Evolutionary conservation across 1,140 invertebrate genomes (phyloP), one percentile per base, ranked within the genome.

Genomic region (Neodiprion fabricii): DNA sequence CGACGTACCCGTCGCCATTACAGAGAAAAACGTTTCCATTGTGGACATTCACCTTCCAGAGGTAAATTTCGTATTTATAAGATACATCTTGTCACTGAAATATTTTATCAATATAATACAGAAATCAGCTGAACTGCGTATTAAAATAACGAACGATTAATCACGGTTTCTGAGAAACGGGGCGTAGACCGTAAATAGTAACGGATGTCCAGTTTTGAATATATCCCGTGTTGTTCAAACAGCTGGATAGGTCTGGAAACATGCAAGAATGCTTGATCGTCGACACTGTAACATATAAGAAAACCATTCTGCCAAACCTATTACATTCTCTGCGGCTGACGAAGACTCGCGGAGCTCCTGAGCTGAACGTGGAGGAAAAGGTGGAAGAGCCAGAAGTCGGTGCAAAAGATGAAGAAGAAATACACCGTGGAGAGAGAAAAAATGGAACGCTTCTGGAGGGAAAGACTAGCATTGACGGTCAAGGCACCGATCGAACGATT

Each of bases 1-100:
- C 49, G 70, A 77, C 12, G 68, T 84, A 11, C 84, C 84, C 49
- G 71, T 49, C 17, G 12, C 67, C 8, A 40, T 23, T 21, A 67
- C 28, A 5, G 53, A 17, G 5, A 61, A 17, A 17, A 61, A 61
- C 53, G 53, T 14, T 61, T 61, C 53, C n/a, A 14, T 61, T 61
- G 11, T 61, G 0, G 4, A 61, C 53, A 61, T 61, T 61, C 4
- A 12, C 4, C 11, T 14, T 61, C n/a, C 53, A 17, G n/a, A 61
- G n/a, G 53, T 61, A 61, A 61, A 17, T 17, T 61, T 61, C 53
- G 9, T 61, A 17, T 7, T 17, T 61, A 17, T 14, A 61, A 61
- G 4, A 14, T 12, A 61, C 5, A 9, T 14, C 4, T 3, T 61
- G n/a, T 61, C 11, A 17, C n/a, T 61, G 11, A 61, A 17, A 61